Base-by-base conservation (phyloP, 2,888 invertebrate genomes). In the Taenaris catops region DNA sequence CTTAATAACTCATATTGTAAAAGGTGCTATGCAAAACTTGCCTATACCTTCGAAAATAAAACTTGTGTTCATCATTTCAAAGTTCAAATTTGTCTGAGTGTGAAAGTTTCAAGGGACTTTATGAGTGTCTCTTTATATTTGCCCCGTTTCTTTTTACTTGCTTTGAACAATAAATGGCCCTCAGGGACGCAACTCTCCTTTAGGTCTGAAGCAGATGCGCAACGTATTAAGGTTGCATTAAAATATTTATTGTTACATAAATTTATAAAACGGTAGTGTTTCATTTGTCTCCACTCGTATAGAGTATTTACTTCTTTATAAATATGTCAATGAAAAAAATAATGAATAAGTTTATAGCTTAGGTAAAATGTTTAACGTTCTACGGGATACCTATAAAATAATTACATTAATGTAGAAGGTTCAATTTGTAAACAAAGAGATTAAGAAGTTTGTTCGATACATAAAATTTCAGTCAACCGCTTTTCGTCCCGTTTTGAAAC, bases 161-260 rank as follows among this genome's bases (percentile, higher is more conserved):
- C 67, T 65, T 63, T 61, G 68, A 67, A 74, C 71, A 78, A 80
- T 80, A 79, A 80, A 80, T 72, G 66, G 63, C 61, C 70, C 55
- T 68, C 56, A 58, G 62, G 54, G 65, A 68, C 60, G 63, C 55
- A 63, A 68, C 64, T 67, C 63, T 67, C 63, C 47, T 49, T 72
- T 63, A 48, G 45, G 47, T 33, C 37, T 34, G 27, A 34, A 38
- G 55, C 56, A 58, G 61, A 65, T 32, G 34, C 21, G 14, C 24
- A 27, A 35, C 28, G 25, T 33, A 32, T 19, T 19, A n/a, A 19
- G 2, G 4, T 19, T 19, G 7, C 6, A 19, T 19, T 4, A 4
- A 3, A 19, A 2, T 19, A n/a, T n/a, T 19, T 19, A 19, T 19
- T 7, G 14, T 4, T 19, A n/a, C n/a, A n/a, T n/a, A n/a, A n/a